These are phyloP conservation scores for Nibea coibor DNA, from an alignment of 2,113 vertebrate species.

Conservation along the genomic window DNA sequence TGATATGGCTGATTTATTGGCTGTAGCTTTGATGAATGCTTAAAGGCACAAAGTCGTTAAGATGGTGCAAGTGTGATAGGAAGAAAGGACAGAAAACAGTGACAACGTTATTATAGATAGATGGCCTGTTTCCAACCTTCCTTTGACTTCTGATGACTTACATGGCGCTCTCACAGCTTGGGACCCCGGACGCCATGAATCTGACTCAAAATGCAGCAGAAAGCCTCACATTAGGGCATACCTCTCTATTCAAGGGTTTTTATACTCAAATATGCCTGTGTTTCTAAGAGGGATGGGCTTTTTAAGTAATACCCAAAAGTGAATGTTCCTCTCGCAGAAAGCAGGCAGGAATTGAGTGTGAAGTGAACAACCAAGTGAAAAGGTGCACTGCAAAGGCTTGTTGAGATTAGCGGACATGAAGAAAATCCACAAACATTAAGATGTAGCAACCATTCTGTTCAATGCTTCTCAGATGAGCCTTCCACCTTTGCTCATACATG, in stretches of 20 bases:
- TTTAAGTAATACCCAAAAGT: no score
- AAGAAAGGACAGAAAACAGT: constrained; percentile 47
- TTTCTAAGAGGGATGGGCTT: no score
- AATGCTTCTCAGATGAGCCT: no score
- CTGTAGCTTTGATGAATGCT: constrained; percentile 69
- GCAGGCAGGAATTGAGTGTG: no score
- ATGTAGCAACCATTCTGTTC: no score
- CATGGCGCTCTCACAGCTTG: constrained; percentile 20
- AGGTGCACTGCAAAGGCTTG: no score
- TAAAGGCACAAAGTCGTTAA: constrained; percentile 74
- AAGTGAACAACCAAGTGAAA: no score
- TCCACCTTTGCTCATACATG: no score
- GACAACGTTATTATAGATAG: constrained; percentile 57
- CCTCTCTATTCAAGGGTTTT: background rate
- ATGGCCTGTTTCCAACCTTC: constrained; percentile 57
- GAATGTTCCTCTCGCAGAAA: no score
- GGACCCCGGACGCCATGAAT: background rate
- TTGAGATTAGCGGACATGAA: no score
- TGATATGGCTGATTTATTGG: constrained; percentile 75
- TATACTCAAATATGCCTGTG: background rate
- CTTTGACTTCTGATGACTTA: constrained; percentile 53
- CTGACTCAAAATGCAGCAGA: constrained; percentile 15
- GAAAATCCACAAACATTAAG: no score
- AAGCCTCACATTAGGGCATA: constrained; percentile 24
- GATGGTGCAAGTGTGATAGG: constrained; percentile 63